A percentile compares a stretch with the other conserved stretches of the same genome.
Conservation (phyloP, 30 jellyfish, hydroid and myxozoan genomes). For the Hydra vulgaris region DNA sequence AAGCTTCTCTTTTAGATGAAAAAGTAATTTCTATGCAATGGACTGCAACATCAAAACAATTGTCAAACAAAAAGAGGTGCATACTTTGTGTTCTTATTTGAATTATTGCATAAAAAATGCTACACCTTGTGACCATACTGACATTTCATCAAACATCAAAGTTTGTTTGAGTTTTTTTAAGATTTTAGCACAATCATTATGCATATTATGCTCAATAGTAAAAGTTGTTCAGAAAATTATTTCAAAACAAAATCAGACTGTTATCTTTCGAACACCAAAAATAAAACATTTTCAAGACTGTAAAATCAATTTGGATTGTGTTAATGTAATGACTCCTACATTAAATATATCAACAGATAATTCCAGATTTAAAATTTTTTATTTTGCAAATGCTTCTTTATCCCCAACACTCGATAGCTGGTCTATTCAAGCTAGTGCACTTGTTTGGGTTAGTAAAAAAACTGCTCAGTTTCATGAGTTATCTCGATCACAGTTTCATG, state of each 20-base stretch:
- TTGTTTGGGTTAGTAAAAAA: not conserved
- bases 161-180: not conserved
- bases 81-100: not conserved
- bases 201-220: not conserved
- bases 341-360: not conserved
- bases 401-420: conserved; percentile 16
- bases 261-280: not conserved
- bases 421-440: conserved; percentile 11
- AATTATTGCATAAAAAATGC: not conserved
- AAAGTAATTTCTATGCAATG: not conserved
- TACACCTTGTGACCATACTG: not conserved
- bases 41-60: not conserved
- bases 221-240: not conserved
- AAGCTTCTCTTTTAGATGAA: no score
- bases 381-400: not conserved
- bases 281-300: not conserved
- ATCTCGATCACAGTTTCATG: no score
- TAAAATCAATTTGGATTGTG: not conserved
- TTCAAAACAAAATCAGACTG: not conserved
- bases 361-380: not conserved
- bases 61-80: not conserved
- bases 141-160: not conserved
- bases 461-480: not conserved
- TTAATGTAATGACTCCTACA: not conserved
- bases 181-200: not conserved